Base-by-base conservation (phyloP, 1,140 invertebrate genomes). In the Lasioglossum baleicum region DNA sequence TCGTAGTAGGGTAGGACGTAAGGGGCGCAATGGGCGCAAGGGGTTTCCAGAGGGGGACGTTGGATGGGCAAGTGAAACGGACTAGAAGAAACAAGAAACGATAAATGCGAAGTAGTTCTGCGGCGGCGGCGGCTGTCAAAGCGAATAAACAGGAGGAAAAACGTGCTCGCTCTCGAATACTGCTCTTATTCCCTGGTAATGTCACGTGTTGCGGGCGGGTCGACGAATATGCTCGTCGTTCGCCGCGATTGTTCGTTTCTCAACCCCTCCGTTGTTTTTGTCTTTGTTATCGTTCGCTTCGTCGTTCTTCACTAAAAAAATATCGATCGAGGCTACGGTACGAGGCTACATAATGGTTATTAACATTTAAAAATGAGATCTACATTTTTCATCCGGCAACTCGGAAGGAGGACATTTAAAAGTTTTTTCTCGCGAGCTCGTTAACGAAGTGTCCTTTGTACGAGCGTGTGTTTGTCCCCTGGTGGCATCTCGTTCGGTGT, bases 301-400 rank as follows among this genome's bases (percentile, higher is more conserved):
- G 7, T 77, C 74, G 85, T 35, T 83, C 86, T 84, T 89, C 83
- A 88, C 85, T 90, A 88, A 90, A 89, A 91, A 90, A 88, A 90
- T 90, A 90, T 90, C 80, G 86, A 90, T 90, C 80, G 83, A 87
- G 88, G 82, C 84, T 91, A 89, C 86, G 68, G 35, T 87, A 91
- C 79, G 86, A 81, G 88, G 86, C 88, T 89, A 86, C 81, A 84
- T 72, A 78, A 72, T 72, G 76, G 81, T 85, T 80, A 85, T 86
- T 82, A 88, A 90, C 84, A 85, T 87, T 85, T 64, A 87, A 87
- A 89, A 90, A 89, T 90, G 86, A 90, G 83, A 90, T 88, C 84
- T 90, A 88, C 51, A 5, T 83, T 81, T 76, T 90, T 86, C 69
- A 79, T 85, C 73, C 81, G 88, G 82, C 81, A 86, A 89, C 81